Base-by-base conservation (phyloP, 2,113 vertebrate species). In the Tor tambroides region DNA sequence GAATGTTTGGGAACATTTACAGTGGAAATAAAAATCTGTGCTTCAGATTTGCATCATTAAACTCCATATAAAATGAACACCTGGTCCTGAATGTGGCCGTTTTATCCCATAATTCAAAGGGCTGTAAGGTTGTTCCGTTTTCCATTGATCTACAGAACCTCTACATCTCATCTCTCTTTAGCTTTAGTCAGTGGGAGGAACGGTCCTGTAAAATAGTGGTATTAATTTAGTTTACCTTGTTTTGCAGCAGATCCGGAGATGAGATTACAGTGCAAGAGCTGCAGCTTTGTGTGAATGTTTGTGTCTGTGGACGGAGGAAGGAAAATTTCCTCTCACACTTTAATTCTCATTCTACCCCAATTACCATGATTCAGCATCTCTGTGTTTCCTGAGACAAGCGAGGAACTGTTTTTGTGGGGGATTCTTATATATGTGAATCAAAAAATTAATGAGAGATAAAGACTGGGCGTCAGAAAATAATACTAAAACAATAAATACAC, bases 261-360 rank as follows among this genome's bases (percentile, higher is more conserved):
- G 21, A 81, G 83, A 85, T 86, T 77, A 84, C 67, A 86, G 80
- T 41, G 51, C 51, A 35, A 43, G 80, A 23, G 79, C 26, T 59
- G 19, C 49, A 78, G 78, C 67, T 11, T 59, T 77, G 49, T 83
- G 41, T 85, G 38, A 85, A 51, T 85, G 71, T 51, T 51, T 46
- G 43, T 80, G 78, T 86, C 51, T 56, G 28, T 87, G 28, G 63
- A 77, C 32, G 74, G 46, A 86, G 61, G 75, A 43, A 63, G 85
- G 67, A 89, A 83, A 59, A 80, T 59, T 59, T 5, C 59, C 28
- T 79, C 88, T 89, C 65, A 17, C 84, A 89, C 88, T 82, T 77
- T 89, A 88, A 90, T 91, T 84, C 80, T 86, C 88, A 91, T 89
- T 91, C 90, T 77, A 83, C 65, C 75, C 87, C 92, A 91, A 90